phyloP scores from a whole-genome alignment of 2,113 vertebrate genomes.

The Lipotes vexillifer region DNA sequence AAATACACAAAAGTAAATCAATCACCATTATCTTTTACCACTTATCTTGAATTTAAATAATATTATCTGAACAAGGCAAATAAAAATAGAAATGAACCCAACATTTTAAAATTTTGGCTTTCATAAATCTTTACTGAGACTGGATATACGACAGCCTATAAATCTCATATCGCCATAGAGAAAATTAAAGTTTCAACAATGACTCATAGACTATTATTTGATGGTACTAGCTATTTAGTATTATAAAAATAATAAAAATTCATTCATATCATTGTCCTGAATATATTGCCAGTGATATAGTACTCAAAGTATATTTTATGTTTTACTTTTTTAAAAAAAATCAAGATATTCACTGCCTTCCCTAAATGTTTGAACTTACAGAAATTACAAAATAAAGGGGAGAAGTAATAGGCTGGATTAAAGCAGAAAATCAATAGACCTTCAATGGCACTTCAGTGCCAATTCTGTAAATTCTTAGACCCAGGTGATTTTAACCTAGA shows the following conservation, averaged over 20 bases:
- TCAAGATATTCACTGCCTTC: neutral
- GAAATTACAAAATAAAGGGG: neutral
- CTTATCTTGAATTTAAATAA: slow-evolving; percentile 29
- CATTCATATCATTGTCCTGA: neutral
- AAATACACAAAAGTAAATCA: neutral
- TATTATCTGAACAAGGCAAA: neutral
- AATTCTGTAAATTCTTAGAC: neutral
- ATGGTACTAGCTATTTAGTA: neutral
- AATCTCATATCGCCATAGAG: neutral
- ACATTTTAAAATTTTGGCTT: neutral
- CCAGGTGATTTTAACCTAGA: neutral
- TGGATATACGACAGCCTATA: neutral
- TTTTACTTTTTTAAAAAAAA: neutral
- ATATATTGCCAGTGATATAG: neutral
- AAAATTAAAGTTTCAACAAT: neutral
- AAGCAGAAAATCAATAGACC: neutral
- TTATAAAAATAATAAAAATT: neutral
- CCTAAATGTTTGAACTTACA: neutral
- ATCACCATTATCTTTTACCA: slow-evolving; percentile 2
- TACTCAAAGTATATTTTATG: neutral
- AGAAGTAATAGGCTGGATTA: neutral
- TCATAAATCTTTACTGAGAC: neutral
- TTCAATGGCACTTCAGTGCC: neutral
- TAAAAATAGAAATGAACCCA: neutral
- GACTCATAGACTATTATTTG: neutral